Evolutionary conservation across 2,888 invertebrate species (phyloP), one percentile per base, ranked within the genome.

Genomic region (Sipha maydis): DNA sequence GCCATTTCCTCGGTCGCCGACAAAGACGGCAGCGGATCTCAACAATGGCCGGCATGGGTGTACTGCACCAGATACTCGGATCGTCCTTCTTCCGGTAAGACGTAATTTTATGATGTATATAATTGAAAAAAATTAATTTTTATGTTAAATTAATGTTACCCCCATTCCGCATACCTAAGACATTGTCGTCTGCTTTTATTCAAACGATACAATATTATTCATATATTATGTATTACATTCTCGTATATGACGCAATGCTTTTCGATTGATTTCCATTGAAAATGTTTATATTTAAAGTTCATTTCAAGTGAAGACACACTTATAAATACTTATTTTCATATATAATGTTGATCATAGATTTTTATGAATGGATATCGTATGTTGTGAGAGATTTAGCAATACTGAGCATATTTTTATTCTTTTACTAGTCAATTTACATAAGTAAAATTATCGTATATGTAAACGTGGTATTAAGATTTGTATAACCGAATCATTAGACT

Each of bases 1-100:
- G 78, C 89, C 56, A 21, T 77, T 75, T 75, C 69, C 88, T 91
- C 91, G 90, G 91, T 90, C 90, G 90, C 90, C 78, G 86, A 90
- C 91, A 85, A 91, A 90, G 84, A 89, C 3, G 28, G 48, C 28
- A 14, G 76, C 21, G 82, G 84, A 67, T 83, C 88, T 79, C 75
- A 76, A 76, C 88, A 96, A 48, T 97, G 97, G 97, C 98, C 98
- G 0, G 98, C 98, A 3, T 99, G 98, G 99, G 97, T 99, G 88
- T 99, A 97, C 92, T 99, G 98, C 93, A 99, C 98, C 11, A 94
- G 99, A 92, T 99, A 99, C 92, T 96, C 96, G 91, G 97, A 97
- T 92, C 93, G 97, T 91, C 97, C 97, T 56, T 96, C 96, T 91
- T 97, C 97, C 92, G 97, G 97, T 97, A 92, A 94, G 94, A 93